phyloP scores from a whole-genome alignment of 2,797 vertebrate species.

The Rhincodon typus region DNA sequence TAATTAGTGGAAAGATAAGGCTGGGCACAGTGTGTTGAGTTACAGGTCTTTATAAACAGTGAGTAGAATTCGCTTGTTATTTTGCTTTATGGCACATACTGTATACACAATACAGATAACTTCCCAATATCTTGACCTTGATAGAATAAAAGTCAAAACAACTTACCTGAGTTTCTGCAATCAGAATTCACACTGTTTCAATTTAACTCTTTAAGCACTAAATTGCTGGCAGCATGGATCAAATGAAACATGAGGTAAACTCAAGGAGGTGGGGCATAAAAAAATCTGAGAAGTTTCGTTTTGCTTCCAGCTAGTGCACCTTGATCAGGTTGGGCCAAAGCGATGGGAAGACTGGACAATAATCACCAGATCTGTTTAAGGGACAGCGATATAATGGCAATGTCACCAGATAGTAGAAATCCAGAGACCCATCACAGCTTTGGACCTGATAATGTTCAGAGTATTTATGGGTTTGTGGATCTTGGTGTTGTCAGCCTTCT shows the following conservation, averaged over 20 bases:
- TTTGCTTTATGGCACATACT: not conserved
- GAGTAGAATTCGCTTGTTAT: not conserved
- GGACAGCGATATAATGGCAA: too few species aligned
- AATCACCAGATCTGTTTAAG: not conserved
- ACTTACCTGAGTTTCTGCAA: not conserved
- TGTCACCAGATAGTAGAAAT: too few species aligned
- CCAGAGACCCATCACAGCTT: not conserved
- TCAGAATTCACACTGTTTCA: not conserved
- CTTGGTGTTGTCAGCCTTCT: too few species aligned
- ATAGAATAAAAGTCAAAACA: slow-evolving; percentile 5
- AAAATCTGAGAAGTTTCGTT: too few species aligned
- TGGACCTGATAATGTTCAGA: not conserved
- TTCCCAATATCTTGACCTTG: slow-evolving; percentile 32
- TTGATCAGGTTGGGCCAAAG: not conserved
- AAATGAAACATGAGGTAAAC: not conserved
- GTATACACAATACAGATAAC: slow-evolving; percentile 19
- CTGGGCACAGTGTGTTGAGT: not conserved
- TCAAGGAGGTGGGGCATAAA: not conserved
- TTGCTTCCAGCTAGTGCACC: not conserved
- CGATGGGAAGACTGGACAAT: not conserved
- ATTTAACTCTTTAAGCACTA: not conserved
- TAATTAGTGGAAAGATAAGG: slow-evolving; percentile 13
- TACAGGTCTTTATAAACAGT: not conserved
- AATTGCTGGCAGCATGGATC: not conserved
- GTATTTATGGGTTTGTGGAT: not conserved